These are phyloP conservation scores for Apeira syringaria DNA, from an alignment of 2,888 invertebrate genomes.

Conservation along the genomic window DNA sequence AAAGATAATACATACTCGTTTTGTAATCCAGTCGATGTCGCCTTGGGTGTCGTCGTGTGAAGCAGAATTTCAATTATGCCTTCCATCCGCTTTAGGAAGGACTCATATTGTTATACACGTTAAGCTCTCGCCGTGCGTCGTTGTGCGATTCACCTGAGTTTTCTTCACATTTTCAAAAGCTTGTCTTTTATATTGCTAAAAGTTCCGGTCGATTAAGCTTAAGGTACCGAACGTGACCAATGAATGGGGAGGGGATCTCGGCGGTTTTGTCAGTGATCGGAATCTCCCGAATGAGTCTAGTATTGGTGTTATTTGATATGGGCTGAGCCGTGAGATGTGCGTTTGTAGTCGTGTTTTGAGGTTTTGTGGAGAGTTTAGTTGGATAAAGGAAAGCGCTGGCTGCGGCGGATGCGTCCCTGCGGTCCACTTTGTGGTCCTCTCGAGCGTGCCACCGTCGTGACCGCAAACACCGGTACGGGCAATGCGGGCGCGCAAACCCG, in stretches of 20 bases:
- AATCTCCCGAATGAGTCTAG: constrained; percentile 53
- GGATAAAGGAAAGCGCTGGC: constrained; percentile 28
- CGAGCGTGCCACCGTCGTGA: constrained; percentile 62
- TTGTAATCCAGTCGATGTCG: constrained; percentile 41
- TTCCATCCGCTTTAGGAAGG: constrained; percentile 28
- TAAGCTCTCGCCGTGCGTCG: background rate
- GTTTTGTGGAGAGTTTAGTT: constrained; percentile 50
- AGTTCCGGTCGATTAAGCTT: constrained; percentile 31
- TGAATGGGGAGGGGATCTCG: constrained; percentile 49
- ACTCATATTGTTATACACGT: background rate
- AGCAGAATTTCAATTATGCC: constrained; percentile 49
- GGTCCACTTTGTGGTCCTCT: constrained; percentile 66
- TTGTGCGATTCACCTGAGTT: background rate
- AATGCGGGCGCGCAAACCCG: constrained; percentile 59
- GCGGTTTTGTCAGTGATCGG: constrained; percentile 45
- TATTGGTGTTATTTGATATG: constrained; percentile 60
- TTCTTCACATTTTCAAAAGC: background rate
- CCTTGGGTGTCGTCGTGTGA: constrained; percentile 33
- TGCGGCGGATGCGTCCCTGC: constrained; percentile 43
- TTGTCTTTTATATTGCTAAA: constrained; percentile 21
- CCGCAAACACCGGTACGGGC: constrained; percentile 59
- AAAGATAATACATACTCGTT: constrained; percentile 42
- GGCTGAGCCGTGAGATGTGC: constrained; percentile 38
- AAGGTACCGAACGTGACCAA: constrained; percentile 62
- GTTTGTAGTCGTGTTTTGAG: no score